These are phyloP conservation scores for Drosophila persimilis DNA, from an alignment of 1,140 invertebrate species.

Conservation along the genomic window DNA sequence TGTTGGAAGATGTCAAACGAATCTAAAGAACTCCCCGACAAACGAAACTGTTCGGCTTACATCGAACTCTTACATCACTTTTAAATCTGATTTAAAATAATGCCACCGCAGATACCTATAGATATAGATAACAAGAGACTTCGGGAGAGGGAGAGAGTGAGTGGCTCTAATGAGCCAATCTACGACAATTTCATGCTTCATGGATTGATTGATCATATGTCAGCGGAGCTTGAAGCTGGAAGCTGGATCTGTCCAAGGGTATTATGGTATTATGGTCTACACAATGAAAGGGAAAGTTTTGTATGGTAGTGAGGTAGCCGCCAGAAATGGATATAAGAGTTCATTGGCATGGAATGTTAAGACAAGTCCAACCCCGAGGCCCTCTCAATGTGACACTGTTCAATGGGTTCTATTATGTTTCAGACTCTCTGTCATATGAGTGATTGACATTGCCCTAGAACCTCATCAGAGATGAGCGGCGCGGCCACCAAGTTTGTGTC, in stretches of 20 bases:
- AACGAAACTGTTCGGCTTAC: too few relatives aligned
- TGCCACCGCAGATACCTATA: too few relatives aligned
- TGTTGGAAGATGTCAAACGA: too few relatives aligned
- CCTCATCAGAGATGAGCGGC: not conserved
- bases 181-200: constrained; percentile 39
- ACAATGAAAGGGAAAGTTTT: constrained; percentile 40
- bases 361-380: not conserved
- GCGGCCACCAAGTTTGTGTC: constrained; percentile 50
- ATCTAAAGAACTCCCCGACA: too few relatives aligned
- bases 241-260: constrained; percentile 10
- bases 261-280: constrained; percentile 10
- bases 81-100: too few relatives aligned
- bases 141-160: constrained; percentile 10
- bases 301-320: not conserved
- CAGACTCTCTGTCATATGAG: constrained; percentile 10
- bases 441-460: constrained; percentile 46
- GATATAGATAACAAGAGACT: too few relatives aligned
- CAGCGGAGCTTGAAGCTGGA: constrained; percentile 11
- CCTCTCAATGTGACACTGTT: not conserved
- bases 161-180: constrained; percentile 28
- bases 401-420: not conserved
- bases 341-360: not conserved
- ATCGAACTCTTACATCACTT: too few relatives aligned
- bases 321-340: not conserved
- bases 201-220: constrained; percentile 44